Percentiles rank a stretch among this genome's conserved stretches.
Evolutionary conservation across 2,797 vertebrate genomes (phyloP).

Genomic region (Erpetoichthys calabaricus): DNA sequence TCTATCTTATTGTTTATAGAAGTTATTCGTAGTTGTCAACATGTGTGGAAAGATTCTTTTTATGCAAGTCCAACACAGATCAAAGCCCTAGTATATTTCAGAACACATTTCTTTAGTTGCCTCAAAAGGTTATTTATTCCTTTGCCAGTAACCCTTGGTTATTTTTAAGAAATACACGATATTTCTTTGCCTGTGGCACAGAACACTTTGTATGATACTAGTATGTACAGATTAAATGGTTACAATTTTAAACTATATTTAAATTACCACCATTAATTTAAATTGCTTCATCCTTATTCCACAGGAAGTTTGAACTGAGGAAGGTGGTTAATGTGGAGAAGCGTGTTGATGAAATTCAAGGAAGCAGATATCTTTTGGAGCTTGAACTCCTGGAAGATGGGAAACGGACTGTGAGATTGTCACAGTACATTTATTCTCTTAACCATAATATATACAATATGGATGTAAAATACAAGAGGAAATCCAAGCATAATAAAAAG

Average conservation of each 20-base stretch:
- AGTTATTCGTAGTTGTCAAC: too few species aligned
- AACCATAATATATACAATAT: conserved; percentile 7
- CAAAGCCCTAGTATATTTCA: too few species aligned
- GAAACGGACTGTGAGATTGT: conserved; percentile 49
- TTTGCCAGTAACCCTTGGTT: too few species aligned
- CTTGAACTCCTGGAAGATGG: conserved; percentile 60
- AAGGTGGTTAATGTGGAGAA: conserved; percentile 73
- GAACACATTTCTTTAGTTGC: too few species aligned
- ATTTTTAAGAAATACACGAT: too few species aligned
- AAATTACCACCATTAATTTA: too few species aligned
- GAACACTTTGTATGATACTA: not conserved
- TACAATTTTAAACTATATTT: too few species aligned
- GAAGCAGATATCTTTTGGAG: conserved; percentile 80
- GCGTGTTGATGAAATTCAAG: conserved; percentile 49
- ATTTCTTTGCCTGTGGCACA: not conserved
- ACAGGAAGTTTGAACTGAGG: conserved; percentile 62
- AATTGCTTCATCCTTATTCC: not conserved
- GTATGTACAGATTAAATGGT: too few species aligned
- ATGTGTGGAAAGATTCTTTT: too few species aligned
- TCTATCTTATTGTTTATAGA: too few species aligned
- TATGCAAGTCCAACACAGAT: too few species aligned
- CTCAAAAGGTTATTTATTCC: too few species aligned
- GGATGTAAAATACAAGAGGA: not conserved
- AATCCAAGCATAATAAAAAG: conserved; percentile 11
- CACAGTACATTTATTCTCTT: conserved; percentile 61